phyloP scores from a whole-genome alignment of 2,797 vertebrate species.

The Fistularia tabacaria region DNA sequence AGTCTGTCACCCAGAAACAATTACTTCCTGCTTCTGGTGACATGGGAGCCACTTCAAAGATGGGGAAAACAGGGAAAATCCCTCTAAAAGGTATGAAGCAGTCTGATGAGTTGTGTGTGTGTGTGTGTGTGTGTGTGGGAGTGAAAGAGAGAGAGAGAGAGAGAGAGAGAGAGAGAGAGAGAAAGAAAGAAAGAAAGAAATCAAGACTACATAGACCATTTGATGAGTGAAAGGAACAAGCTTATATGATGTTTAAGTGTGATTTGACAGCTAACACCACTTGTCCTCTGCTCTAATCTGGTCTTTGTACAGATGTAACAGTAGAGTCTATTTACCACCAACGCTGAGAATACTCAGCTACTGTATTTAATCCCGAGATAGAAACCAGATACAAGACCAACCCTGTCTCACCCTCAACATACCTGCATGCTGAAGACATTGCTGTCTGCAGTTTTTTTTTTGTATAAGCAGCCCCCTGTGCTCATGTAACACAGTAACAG shows the following conservation, averaged over 20 bases:
- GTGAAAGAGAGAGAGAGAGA: slow-evolving; percentile 4
- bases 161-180: too few species aligned
- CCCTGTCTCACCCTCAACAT: slow-evolving; percentile 29
- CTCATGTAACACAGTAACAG: background rate
- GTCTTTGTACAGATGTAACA: slow-evolving; percentile 40
- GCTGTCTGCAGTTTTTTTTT: too few species aligned
- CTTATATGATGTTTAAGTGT: slow-evolving; percentile 14
- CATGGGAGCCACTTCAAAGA: slow-evolving; percentile 63
- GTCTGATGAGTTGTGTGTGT: slow-evolving; percentile 40
- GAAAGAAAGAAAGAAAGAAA: too few species aligned
- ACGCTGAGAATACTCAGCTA: slow-evolving; percentile 21
- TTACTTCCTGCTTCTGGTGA: slow-evolving; percentile 56
- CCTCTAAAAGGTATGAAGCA: slow-evolving; percentile 36
- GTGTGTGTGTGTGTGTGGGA: slow-evolving; percentile 9
- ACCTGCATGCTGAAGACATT: slow-evolving; percentile 14
- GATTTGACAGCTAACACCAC: slow-evolving; percentile 28
- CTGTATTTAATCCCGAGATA: slow-evolving; percentile 49
- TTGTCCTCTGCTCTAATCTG: slow-evolving; percentile 25
- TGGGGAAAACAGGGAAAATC: slow-evolving; percentile 36
- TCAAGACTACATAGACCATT: too few species aligned
- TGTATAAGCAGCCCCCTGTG: too few species aligned
- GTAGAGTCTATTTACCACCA: slow-evolving; percentile 37
- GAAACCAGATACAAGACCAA: slow-evolving; percentile 55
- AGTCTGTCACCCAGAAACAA: slow-evolving; percentile 50
- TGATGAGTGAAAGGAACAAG: too few species aligned